Evolutionary conservation across 2,113 vertebrate genomes (phyloP).

Genomic region (Lepus europaeus): DNA sequence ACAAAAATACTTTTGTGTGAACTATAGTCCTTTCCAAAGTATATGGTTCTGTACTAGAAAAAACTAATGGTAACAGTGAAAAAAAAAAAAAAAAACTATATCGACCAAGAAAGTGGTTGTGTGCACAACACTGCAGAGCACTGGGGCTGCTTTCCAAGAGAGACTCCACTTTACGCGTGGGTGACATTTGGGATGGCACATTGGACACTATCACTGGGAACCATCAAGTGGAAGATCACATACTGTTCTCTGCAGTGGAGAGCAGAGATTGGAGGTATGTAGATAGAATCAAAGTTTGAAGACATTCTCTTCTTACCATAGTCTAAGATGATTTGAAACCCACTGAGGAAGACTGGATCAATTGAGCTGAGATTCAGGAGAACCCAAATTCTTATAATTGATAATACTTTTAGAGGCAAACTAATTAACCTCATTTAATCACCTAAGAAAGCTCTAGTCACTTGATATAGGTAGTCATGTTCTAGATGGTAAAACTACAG

Average conservation of each 20-base stretch:
- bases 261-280: not conserved
- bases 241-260: too few species aligned
- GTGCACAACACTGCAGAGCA: accelerated
- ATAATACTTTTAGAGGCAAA: not conserved
- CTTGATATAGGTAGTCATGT: not conserved
- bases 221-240: not conserved
- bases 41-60: not conserved
- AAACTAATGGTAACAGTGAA: too few species aligned
- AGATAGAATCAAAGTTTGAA: not conserved
- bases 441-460: not conserved
- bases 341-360: not conserved
- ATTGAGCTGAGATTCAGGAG: not conserved
- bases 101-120: not conserved
- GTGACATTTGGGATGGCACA: too few species aligned
- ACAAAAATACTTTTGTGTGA: not conserved
- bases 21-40: not conserved
- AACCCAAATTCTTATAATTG: not conserved
- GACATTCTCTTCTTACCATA: not conserved
- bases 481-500: not conserved
- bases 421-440: not conserved
- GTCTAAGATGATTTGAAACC: not conserved
- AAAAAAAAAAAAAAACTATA: not conserved
- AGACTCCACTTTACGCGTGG: not conserved
- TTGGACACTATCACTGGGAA: too few species aligned
- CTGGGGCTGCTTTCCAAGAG: not conserved